Conservation (phyloP, 64 coral and sea anemone genomes). For the Acropora yongei region DNA sequence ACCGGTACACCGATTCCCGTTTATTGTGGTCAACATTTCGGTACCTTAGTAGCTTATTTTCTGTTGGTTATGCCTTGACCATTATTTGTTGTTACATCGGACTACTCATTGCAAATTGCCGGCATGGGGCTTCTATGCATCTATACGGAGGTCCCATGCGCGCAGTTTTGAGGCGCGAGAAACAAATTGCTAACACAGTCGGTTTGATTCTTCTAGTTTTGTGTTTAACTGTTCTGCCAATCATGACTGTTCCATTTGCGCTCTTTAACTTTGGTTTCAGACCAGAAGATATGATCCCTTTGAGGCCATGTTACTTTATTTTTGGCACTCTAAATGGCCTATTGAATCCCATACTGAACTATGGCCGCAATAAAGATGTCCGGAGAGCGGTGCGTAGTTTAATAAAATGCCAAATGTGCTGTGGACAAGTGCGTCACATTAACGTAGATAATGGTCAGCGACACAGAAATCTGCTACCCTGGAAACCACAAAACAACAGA, state of each 20-base stretch:
- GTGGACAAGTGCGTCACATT: background rate
- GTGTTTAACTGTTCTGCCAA: background rate
- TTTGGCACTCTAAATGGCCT: background rate
- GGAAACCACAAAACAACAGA: background rate
- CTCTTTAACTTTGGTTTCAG: background rate
- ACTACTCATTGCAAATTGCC: background rate
- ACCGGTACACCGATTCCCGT: background rate
- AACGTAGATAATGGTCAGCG: background rate
- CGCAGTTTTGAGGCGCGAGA: background rate
- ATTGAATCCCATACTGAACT: background rate
- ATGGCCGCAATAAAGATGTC: background rate
- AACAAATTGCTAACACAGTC: constrained; percentile 15
- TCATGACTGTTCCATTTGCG: background rate
- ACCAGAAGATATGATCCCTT: background rate
- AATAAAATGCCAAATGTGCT: background rate
- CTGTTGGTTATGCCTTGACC: background rate
- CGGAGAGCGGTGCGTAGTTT: background rate
- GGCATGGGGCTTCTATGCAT: background rate
- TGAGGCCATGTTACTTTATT: background rate
- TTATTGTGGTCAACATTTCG: background rate
- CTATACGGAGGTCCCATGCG: background rate
- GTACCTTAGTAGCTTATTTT: background rate
- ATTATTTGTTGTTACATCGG: background rate
- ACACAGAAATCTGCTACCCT: background rate
- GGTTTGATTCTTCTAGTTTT: background rate